These are phyloP conservation scores for Prionailurus viverrinus DNA, from an alignment of 2,113 vertebrate species.

Conservation along the genomic window DNA sequence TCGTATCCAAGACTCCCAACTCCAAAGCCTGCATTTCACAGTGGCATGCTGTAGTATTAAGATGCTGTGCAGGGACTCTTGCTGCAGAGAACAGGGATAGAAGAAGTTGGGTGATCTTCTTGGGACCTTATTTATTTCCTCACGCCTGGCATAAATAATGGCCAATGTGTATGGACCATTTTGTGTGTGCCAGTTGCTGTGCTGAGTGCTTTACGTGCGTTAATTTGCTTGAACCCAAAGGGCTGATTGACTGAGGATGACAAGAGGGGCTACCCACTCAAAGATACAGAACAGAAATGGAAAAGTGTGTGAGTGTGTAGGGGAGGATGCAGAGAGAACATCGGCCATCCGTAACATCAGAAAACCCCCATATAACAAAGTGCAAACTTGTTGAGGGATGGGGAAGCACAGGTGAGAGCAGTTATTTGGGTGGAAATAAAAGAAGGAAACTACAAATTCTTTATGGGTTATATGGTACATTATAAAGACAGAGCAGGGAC, in stretches of 20 bases:
- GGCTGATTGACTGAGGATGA: neutral
- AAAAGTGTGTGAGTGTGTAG: neutral
- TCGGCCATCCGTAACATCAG: neutral
- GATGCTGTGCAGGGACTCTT: neutral
- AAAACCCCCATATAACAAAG: neutral
- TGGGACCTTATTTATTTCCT: neutral
- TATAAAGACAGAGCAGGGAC: neutral
- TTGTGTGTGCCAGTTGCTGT: neutral
- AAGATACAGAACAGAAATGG: neutral
- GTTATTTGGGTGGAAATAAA: neutral
- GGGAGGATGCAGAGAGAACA: neutral
- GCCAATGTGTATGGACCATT: neutral
- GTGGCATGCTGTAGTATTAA: accelerated
- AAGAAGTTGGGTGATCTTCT: neutral
- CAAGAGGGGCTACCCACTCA: neutral
- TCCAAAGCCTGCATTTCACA: neutral
- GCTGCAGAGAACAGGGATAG: neutral
- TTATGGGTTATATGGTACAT: neutral
- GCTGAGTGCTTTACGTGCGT: neutral
- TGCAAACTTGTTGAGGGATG: neutral
- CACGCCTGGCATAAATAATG: neutral
- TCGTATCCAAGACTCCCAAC: neutral
- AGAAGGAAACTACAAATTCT: neutral
- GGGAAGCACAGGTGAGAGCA: neutral
- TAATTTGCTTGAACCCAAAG: neutral